Conservation (phyloP, 2,888 invertebrate genomes). For the Sinelater perroti region DNA sequence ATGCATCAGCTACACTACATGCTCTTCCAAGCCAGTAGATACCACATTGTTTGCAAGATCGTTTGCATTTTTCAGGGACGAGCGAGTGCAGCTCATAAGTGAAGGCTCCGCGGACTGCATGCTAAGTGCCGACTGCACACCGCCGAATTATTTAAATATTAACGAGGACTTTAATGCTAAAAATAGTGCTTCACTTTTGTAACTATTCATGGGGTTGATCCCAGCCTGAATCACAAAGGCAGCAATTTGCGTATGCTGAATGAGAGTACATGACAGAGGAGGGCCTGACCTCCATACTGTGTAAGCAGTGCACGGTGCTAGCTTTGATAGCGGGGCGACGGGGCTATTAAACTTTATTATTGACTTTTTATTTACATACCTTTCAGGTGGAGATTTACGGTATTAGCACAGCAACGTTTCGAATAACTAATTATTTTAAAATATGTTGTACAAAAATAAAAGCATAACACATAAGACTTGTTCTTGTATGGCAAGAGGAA, state of each 20-base stretch:
- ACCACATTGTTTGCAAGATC: no score
- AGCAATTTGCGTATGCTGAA: slow-evolving; percentile 48
- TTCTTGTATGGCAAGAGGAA: no score
- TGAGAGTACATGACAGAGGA: slow-evolving; percentile 48
- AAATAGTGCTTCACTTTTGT: slow-evolving; percentile 41
- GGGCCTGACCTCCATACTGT: slow-evolving; percentile 44
- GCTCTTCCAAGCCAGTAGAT: no score
- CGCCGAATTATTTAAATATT: slow-evolving; percentile 32
- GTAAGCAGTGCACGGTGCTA: slow-evolving; percentile 38
- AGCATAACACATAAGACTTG: no score
- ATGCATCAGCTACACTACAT: no score
- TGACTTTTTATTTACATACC: slow-evolving; percentile 25
- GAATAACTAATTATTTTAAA: no score
- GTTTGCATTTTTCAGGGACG: no score
- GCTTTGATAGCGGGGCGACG: slow-evolving; percentile 35
- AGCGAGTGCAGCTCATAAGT: no score
- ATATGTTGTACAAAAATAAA: no score
- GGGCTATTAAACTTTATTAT: slow-evolving; percentile 42
- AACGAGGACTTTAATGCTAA: slow-evolving; percentile 39
- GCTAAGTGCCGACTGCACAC: neutral
- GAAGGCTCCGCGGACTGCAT: no score
- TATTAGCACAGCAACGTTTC: no score
- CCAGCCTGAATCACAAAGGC: slow-evolving; percentile 40
- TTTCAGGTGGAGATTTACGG: neutral
- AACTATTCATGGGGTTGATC: slow-evolving; percentile 42